Conservation (phyloP, 2,113 vertebrate genomes). For the Monarcha castaneiventris region DNA sequence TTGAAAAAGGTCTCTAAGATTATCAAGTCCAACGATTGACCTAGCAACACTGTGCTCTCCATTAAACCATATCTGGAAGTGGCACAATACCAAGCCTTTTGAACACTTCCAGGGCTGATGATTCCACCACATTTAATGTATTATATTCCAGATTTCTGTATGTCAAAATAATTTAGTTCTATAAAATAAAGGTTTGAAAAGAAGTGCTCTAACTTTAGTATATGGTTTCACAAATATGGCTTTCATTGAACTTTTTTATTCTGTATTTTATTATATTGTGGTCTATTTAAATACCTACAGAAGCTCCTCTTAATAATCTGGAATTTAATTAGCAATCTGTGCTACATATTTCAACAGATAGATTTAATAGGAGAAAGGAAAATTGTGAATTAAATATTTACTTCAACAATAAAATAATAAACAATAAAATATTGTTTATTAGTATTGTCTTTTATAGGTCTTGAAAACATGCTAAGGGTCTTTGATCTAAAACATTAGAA, state of each 20-base stretch:
- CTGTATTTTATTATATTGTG: neutral
- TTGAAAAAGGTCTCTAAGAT: neutral
- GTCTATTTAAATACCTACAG: neutral
- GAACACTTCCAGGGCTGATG: neutral
- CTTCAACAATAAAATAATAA: too few relatives aligned
- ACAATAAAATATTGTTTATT: too few relatives aligned
- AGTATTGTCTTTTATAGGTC: neutral
- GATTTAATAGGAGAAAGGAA: neutral
- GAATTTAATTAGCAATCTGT: neutral
- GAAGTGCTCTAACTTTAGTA: neutral
- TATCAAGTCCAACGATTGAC: neutral
- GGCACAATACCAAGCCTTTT: neutral
- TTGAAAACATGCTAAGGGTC: neutral
- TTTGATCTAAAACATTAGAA: neutral
- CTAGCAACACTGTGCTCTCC: neutral
- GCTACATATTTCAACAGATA: neutral
- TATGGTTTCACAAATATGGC: neutral
- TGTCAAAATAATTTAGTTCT: neutral
- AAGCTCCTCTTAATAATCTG: neutral
- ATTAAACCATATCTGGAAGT: neutral
- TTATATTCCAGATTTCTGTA: neutral
- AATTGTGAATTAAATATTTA: neutral
- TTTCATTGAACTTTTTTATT: neutral
- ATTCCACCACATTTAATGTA: neutral
- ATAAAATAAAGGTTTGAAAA: neutral